phyloP scores from a whole-genome alignment of 2,888 invertebrate species.

The Cistogaster globosa region DNA sequence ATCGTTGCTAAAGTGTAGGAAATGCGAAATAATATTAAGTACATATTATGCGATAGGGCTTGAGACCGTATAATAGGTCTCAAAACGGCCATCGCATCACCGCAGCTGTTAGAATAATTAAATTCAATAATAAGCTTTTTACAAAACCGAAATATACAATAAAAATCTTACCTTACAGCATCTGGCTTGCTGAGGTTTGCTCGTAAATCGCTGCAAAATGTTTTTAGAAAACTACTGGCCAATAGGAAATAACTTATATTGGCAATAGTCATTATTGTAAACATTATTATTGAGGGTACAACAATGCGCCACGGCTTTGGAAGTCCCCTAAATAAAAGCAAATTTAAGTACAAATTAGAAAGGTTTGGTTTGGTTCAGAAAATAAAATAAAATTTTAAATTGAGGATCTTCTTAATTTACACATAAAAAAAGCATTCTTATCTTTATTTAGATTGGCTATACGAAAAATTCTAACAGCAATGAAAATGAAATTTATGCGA shows the following conservation, averaged over 20 bases:
- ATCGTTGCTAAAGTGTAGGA: conserved; percentile 77
- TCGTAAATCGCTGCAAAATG: conserved; percentile 76
- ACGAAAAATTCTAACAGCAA: too few species aligned
- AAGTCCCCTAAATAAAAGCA: conserved; percentile 75
- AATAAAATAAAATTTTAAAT: too few species aligned
- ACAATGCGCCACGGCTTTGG: conserved; percentile 82
- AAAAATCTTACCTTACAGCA: conserved; percentile 74
- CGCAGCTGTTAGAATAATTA: conserved; percentile 75
- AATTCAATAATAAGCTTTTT: not conserved
- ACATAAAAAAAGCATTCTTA: too few species aligned
- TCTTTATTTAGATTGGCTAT: too few species aligned
- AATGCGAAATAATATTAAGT: conserved; percentile 76
- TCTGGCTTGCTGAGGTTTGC: conserved; percentile 76
- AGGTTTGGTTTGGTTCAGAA: too few species aligned
- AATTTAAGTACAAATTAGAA: too few species aligned
- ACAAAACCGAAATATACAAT: not conserved
- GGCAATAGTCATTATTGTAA: conserved; percentile 78
- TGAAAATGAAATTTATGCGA: too few species aligned
- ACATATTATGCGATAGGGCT: conserved; percentile 76
- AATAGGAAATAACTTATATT: conserved; percentile 76
- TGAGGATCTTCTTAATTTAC: too few species aligned
- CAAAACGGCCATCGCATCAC: conserved; percentile 78
- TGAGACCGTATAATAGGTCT: conserved; percentile 78
- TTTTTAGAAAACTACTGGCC: conserved; percentile 76
- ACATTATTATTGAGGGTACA: conserved; percentile 78